Evolutionary conservation across 2,888 invertebrate genomes (phyloP), one percentile per base, ranked within the genome.

Genomic region (Philereme vetulata): DNA sequence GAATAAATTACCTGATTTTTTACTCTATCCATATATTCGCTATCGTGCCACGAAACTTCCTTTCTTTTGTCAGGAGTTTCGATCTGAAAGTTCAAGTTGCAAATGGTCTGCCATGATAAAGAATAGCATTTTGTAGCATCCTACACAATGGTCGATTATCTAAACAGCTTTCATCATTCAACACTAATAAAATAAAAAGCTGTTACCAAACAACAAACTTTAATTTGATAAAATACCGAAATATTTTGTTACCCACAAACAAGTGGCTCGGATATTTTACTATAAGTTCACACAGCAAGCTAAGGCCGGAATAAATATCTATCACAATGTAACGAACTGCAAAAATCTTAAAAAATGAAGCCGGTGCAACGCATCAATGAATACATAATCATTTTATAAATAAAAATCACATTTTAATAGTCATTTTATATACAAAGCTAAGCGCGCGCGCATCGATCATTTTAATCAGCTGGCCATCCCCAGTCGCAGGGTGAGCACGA

Each of bases 381-480:
- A 52, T 54, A 65, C 55, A 61, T 58, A 55, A 40, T 53, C 46
- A 36, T 58, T 60, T 53, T 49, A 59, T 53, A 57, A 65, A 68
- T 64, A 52, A 67, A 67, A 64, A 66, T 63, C 44, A 64, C 63
- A 64, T 76, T 76, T 76, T 72, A 35, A 73, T 75, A 77, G 64
- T 78, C 79, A 81, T 78, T 83, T 79, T 85, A 85, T 85, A 72
- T 86, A 86, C 80, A 86, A 70, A 79, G 67, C 64, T 75, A 75
- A 72, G 67, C 76, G 81, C 76, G 81, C 70, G 68, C 74, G 71
- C 67, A 74, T 71, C 68, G 72, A 73, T 75, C 70, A 76, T 64
- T 64, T 63, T 65, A 62, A 50, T 74, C 68, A 82, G 81, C 81
- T 82, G 84, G 82, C 82, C 82, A 86, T 81, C 58, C 68, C 73